These are phyloP conservation scores for Hippocampus mohnikei DNA, from an alignment of 2,113 vertebrate genomes.

Conservation along the genomic window DNA sequence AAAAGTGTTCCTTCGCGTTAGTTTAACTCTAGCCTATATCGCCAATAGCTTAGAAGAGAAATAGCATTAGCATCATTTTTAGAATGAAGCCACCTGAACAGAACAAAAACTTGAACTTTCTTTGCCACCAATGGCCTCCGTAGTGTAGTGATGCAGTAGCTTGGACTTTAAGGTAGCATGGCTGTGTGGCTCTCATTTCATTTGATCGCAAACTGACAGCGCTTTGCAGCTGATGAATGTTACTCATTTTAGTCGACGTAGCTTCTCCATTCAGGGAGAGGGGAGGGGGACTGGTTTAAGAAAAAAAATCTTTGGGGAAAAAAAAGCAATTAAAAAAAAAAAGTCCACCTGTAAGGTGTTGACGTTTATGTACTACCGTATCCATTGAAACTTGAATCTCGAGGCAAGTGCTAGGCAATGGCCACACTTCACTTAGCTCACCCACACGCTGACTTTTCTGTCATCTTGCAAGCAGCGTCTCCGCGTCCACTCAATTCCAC, in stretches of 20 bases:
- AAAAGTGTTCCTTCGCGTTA: slow-evolving; percentile 18
- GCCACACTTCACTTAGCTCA: slow-evolving; percentile 50
- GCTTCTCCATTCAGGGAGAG: slow-evolving; percentile 74
- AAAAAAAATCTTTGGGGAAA: slow-evolving; percentile 36
- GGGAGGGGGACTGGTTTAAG: slow-evolving; percentile 77
- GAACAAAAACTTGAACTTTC: slow-evolving; percentile 61
- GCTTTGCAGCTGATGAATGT: slow-evolving; percentile 88
- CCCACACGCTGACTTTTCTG: slow-evolving; percentile 35
- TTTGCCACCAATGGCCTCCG: slow-evolving; percentile 35
- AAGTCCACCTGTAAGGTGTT: slow-evolving; percentile 94
- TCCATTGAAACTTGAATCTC: slow-evolving; percentile 81
- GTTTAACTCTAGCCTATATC: background rate
- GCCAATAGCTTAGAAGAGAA: background rate
- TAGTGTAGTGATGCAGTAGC: slow-evolving; percentile 84
- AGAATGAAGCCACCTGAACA: slow-evolving; percentile 47
- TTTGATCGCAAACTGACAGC: slow-evolving; percentile 80
- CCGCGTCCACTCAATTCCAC: background rate
- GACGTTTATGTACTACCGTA: slow-evolving; percentile 74
- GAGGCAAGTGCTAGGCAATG: slow-evolving; percentile 80
- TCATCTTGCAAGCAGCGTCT: slow-evolving; percentile 22
- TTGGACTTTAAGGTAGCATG: slow-evolving; percentile 99
- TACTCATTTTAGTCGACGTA: slow-evolving; percentile 89
- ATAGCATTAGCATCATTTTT: background rate
- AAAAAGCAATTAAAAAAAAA: slow-evolving; percentile 53
- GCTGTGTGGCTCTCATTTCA: slow-evolving; percentile 84